These are phyloP conservation scores for Echiichthys vipera DNA, from an alignment of 2,797 vertebrate genomes.

Conservation along the genomic window DNA sequence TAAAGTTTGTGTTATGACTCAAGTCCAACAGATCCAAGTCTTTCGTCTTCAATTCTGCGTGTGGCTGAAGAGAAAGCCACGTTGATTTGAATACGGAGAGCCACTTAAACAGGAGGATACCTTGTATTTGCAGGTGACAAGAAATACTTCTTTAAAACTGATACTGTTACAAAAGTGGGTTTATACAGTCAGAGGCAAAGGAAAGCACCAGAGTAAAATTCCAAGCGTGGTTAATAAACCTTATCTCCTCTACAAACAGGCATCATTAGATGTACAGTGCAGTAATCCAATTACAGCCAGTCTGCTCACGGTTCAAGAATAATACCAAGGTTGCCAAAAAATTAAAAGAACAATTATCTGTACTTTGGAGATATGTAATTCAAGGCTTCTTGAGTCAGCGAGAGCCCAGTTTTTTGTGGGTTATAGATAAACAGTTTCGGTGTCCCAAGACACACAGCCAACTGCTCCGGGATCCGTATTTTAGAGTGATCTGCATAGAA, in stretches of 20 bases:
- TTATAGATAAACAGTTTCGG: too few species aligned
- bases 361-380: background rate
- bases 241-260: background rate
- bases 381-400: background rate
- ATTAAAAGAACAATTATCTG: background rate
- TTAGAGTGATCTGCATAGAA: conserved; percentile 10
- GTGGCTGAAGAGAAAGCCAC: background rate
- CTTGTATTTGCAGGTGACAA: background rate
- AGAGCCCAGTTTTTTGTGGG: background rate
- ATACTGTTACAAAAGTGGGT: background rate
- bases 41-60: background rate
- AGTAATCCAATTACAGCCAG: background rate
- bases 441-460: too few species aligned
- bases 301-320: conserved; percentile 1
- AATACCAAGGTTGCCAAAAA: background rate
- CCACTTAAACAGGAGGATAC: background rate
- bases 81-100: background rate
- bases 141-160: background rate
- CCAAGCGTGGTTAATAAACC: background rate
- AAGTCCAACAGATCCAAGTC: background rate
- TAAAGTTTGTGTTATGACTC: too few species aligned
- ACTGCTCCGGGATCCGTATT: background rate
- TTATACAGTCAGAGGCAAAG: background rate
- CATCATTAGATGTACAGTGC: background rate
- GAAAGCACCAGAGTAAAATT: background rate